Evolutionary conservation across 2,797 vertebrate genomes (phyloP).

Genomic region (Pantherophis alleghaniensis): DNA sequence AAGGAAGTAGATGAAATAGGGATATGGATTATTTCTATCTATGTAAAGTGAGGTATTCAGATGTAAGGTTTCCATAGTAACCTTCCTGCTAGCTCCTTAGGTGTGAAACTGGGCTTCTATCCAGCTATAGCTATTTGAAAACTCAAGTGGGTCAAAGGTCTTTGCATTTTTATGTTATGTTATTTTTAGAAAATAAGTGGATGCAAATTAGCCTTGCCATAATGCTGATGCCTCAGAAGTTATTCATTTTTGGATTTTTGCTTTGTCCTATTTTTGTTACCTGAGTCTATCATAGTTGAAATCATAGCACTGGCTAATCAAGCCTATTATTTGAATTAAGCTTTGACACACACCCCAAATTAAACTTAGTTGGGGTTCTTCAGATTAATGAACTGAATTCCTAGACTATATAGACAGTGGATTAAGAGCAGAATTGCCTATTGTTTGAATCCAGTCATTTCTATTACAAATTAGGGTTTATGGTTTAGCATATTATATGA

Average conservation of each 20-base stretch:
- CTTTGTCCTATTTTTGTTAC: neutral
- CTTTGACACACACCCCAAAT: neutral
- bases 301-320: neutral
- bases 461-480: neutral
- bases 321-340: neutral
- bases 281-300: neutral
- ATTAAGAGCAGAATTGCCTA: neutral
- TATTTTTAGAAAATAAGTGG: constrained; percentile 23
- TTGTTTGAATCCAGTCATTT: neutral
- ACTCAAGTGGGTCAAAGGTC: constrained; percentile 51
- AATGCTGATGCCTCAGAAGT: constrained; percentile 16
- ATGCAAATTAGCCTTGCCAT: constrained; percentile 18
- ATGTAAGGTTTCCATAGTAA: constrained; percentile 68
- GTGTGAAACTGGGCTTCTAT: constrained; percentile 54
- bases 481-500: neutral
- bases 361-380: neutral
- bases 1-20: neutral
- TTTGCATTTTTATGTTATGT: constrained; percentile 43
- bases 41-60: constrained; percentile 50
- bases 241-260: constrained; percentile 19
- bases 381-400: neutral
- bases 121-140: constrained; percentile 50
- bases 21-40: constrained; percentile 43
- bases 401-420: neutral
- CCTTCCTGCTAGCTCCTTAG: constrained; percentile 57